Evolutionary conservation across 2,888 invertebrate species (phyloP), one percentile per base, ranked within the genome.

Genomic region (Drosophila monieri): DNA sequence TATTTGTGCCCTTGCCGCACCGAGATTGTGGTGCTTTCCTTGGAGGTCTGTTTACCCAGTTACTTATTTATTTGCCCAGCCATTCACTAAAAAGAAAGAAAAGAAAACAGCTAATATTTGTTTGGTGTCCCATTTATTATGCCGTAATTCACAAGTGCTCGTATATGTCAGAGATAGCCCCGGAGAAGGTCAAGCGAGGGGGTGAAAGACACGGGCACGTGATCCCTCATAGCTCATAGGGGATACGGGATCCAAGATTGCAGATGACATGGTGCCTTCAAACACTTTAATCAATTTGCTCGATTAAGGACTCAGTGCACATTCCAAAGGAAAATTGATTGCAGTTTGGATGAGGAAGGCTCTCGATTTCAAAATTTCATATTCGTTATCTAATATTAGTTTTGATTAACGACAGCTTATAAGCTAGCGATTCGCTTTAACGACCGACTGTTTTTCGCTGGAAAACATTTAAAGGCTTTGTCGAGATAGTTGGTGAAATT

Each of bases 81-180:
- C 79, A 70, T 85, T 78, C 65, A 59, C 79, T 70, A 73, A 72
- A 69, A 72, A 41, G 15, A 41, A 18, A 66, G 37, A 58, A 68
- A 64, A 60, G 64, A 61, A 66, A 47, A 69, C 72, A 58, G 65
- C 69, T 61, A 72, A 73, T 67, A 77, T 74, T 77, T 77, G 73
- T 61, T 75, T 66, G 73, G 73, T 54, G 64, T 55, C 66, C 59
- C 72, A 74, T 85, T 81, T 70, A 70, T 76, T 68, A 58, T 72
- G 65, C 60, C 69, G 70, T 83, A 83, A 81, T 83, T 83, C 86
- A 83, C 73, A 77, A 85, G 64, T 85, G 78, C 74, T 79, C 62
- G 58, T 85, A 77, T 70, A 59, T 72, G 80, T 83, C 80, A 74
- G 49, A 69, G 80, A 85, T 80, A 81, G 77, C 61, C 67, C 52